Conservation (phyloP, 2,797 vertebrate genomes). For the Alcedo quadribrachys region DNA sequence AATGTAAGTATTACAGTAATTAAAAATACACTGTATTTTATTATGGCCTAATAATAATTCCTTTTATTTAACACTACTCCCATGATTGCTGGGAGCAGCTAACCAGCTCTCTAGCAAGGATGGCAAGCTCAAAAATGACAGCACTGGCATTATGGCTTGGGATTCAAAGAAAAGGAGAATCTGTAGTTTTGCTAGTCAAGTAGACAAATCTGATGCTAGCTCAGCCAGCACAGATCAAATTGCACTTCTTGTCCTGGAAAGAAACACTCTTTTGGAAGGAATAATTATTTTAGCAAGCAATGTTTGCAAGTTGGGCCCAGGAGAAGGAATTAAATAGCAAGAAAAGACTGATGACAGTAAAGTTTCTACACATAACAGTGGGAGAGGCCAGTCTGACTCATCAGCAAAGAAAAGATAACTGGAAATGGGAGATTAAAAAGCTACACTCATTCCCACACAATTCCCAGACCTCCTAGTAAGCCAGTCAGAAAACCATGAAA, state of each 20-base stretch:
- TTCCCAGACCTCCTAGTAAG: neutral
- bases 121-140: neutral
- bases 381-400: neutral
- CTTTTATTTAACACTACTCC: neutral
- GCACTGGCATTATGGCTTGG: neutral
- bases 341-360: neutral
- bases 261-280: neutral
- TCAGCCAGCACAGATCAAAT: neutral
- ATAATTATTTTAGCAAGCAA: neutral
- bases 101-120: neutral
- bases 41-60: neutral
- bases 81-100: neutral
- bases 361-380: neutral
- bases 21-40: neutral
- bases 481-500: neutral
- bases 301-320: neutral
- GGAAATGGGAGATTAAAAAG: constrained; percentile 11
- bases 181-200: neutral
- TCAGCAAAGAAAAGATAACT: constrained; percentile 14
- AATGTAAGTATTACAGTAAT: neutral
- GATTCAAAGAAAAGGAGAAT: neutral
- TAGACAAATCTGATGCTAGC: neutral
- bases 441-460: neutral
- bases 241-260: neutral
- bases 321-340: neutral